Conservation (phyloP, 1,140 invertebrate genomes). For the Branchinecta lynchi region DNA sequence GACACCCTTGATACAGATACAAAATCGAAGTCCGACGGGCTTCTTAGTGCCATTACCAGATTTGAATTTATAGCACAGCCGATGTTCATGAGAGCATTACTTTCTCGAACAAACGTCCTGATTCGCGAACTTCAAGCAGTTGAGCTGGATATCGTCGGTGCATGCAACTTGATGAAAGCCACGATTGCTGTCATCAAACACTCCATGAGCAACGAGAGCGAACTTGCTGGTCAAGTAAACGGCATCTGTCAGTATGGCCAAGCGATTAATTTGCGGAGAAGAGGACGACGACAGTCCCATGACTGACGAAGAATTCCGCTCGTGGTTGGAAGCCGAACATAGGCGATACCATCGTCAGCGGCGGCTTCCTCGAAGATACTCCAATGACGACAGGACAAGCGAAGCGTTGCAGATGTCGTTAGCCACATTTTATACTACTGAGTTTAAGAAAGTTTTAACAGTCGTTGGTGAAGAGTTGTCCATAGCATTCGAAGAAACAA, state of each 20-base stretch:
- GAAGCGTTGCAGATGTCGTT: background rate
- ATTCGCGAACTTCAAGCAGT: conserved; percentile 1
- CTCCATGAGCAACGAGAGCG: background rate
- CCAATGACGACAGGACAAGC: background rate
- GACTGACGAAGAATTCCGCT: conserved; percentile 10
- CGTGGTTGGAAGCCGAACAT: background rate
- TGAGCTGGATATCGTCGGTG: conserved; percentile 6
- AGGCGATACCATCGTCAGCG: background rate
- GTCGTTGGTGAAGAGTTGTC: conserved; percentile 7
- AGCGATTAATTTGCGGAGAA: background rate
- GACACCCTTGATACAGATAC: background rate
- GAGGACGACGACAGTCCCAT: background rate
- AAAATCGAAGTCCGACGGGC: background rate
- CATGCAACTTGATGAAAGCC: background rate
- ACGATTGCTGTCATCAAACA: conserved; percentile 10
- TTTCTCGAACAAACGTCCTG: background rate
- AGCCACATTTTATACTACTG: background rate
- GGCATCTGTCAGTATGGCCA: background rate
- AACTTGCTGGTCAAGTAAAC: background rate
- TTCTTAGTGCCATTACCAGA: conserved; percentile 12
- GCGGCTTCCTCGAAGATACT: background rate
- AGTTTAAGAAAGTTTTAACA: background rate
- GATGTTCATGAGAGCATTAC: background rate
- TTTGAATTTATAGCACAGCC: background rate
- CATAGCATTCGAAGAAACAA: background rate